Percentiles rank a stretch among this genome's conserved stretches.
Conservation (phyloP, 2,113 vertebrate genomes). For the Catharus bicknelli region DNA sequence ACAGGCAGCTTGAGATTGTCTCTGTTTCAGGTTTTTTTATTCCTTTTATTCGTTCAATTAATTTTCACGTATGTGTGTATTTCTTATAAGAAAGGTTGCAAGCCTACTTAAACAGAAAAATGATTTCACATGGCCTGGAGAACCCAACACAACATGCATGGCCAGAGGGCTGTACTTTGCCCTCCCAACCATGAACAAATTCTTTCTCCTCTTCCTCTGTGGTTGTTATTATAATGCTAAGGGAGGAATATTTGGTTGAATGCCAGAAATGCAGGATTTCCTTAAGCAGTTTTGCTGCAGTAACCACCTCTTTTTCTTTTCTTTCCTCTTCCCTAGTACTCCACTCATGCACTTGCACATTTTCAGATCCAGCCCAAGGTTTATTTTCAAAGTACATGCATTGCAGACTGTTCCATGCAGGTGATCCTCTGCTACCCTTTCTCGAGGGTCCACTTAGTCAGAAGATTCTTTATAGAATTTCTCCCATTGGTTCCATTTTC, state of each 20-base stretch:
- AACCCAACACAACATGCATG: background rate
- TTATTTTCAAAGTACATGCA: background rate
- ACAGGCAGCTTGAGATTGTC: background rate
- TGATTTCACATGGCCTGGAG: background rate
- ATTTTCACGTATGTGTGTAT: background rate
- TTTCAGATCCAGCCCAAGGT: background rate
- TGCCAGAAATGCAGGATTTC: background rate
- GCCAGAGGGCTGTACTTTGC: slow-evolving; percentile 8
- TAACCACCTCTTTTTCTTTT: background rate
- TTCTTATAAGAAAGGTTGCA: background rate
- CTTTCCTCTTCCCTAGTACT: background rate
- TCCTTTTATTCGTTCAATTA: background rate
- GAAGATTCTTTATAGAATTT: background rate
- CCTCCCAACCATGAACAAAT: background rate
- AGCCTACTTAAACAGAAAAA: background rate
- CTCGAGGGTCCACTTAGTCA: background rate
- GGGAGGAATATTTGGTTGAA: background rate
- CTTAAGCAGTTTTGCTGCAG: slow-evolving; percentile 5
- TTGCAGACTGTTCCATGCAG: background rate
- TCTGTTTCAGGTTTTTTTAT: background rate
- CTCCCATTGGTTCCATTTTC: background rate
- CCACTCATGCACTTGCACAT: background rate
- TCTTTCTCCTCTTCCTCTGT: background rate
- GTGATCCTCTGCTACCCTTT: background rate
- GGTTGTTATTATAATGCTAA: background rate